Percentiles rank a stretch among this genome's conserved stretches.
Evolutionary conservation across 1,140 invertebrate species (phyloP).

Genomic region (Listronotus bonariensis): DNA sequence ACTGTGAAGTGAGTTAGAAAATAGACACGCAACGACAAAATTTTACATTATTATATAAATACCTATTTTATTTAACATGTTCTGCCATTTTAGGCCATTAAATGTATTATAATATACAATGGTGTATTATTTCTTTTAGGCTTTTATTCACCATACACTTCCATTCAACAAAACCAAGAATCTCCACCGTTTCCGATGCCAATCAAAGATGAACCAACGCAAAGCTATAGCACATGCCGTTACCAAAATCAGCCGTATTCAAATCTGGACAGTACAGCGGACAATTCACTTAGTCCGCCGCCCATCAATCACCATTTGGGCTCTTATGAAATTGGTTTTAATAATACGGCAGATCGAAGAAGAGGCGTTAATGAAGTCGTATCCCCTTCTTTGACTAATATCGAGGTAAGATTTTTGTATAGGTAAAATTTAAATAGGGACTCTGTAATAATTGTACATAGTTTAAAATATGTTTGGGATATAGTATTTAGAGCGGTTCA

Average conservation of each 20-base stretch:
- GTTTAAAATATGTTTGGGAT: no score
- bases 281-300: conserved; percentile 34
- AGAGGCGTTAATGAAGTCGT: conserved; percentile 32
- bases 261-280: conserved; percentile 22
- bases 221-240: conserved; percentile 29
- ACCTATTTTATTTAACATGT: no score
- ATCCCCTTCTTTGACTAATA: conserved; percentile 6
- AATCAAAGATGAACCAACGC: conserved; percentile 33
- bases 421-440: not conserved
- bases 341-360: conserved; percentile 8
- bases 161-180: conserved; percentile 12
- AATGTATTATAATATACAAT: no score
- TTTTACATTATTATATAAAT: no score
- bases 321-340: conserved; percentile 16
- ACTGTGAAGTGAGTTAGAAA: no score
- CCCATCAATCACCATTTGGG: conserved; percentile 34
- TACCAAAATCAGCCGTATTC: conserved; percentile 38
- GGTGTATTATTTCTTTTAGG: not conserved
- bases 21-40: no score
- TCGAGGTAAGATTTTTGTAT: not conserved
- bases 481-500: no score
- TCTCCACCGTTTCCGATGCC: conserved; percentile 5
- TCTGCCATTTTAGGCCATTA: no score
- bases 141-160: conserved; percentile 19
- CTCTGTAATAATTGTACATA: no score